These are phyloP conservation scores for Calcarius lapponicus DNA, from an alignment of 2,797 vertebrate genomes.

Conservation along the genomic window DNA sequence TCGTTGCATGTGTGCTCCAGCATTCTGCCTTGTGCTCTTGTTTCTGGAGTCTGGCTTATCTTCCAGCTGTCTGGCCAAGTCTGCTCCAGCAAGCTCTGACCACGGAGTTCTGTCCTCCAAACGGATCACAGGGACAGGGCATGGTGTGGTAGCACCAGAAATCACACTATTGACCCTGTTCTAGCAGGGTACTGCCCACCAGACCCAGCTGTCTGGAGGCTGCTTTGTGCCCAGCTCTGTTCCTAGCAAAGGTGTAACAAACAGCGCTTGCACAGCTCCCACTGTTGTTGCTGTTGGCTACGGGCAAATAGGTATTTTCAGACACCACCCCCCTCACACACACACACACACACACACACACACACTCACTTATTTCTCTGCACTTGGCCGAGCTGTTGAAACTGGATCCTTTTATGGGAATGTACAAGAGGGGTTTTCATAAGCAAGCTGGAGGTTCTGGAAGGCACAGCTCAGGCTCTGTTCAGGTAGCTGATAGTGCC, in stretches of 20 bases:
- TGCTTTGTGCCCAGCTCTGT: not conserved
- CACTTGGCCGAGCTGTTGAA: not conserved
- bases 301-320: not conserved
- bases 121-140: not conserved
- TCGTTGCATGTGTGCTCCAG: not conserved
- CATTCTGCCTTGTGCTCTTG: not conserved
- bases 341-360: not conserved
- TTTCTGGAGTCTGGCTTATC: slow-evolving; percentile 20
- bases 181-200: not conserved
- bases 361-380: not conserved
- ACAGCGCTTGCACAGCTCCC: not conserved
- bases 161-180: not conserved
- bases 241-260: not conserved
- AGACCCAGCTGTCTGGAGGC: not conserved
- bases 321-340: not conserved
- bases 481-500: not conserved
- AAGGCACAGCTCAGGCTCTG: not conserved
- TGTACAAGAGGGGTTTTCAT: not conserved
- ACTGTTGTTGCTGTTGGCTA: not conserved
- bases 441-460: not conserved
- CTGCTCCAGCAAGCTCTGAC: not conserved
- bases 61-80: slow-evolving; percentile 45
- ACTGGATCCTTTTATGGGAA: slow-evolving; percentile 26
- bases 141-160: not conserved
- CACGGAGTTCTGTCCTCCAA: not conserved